Evolutionary conservation across 2,797 vertebrate species (phyloP), one percentile per base, ranked within the genome.

Genomic region (Apogon hyalosoma): DNA sequence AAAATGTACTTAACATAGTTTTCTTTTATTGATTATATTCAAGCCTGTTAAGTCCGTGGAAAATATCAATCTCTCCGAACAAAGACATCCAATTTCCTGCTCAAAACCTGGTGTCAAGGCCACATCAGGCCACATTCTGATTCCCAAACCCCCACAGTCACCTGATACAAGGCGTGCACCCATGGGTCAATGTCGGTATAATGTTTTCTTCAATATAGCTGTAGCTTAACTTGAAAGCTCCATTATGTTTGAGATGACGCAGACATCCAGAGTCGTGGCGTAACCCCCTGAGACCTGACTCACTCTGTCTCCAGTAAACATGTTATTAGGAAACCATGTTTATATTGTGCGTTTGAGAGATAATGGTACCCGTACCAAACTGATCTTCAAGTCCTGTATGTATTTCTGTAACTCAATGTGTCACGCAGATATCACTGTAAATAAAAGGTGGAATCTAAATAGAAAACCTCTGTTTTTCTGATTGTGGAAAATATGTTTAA

Each of bases 221-320:
- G 63, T 28, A 69, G 59, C 73, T 71, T 68, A 48, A 72, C 57
- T 43, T 80, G 64, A 85, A 82, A 63, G 69, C 71, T 79, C 76
- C 80, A 85, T 88, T 86, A 84, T 73, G 75, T 65, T 51, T 78
- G 79, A 79, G 79, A 77, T 78, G 77, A 83, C 66, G 24, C 70
- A 83, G 80, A 66, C 21, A 21, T 58, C 24, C 77, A 24, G 21
- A 70, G 75, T 62, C 66, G 65, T 60, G 50, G 45, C 16, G 39
- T 73, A 74, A 78, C 67, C 82, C 54, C 57, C 2, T 0, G 39
- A 69, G 75, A 52, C 59, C 77, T 80, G 85, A 80, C 70, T 88
- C 83, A 77, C 69, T 73, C 74, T 2, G 31, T 62, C 79, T 71
- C 58, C 53, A 31, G 67, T 60, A 79, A 87, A 82, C 77, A 75